phyloP scores from a whole-genome alignment of 2,113 vertebrate species.

The Herpetotheres cachinnans region DNA sequence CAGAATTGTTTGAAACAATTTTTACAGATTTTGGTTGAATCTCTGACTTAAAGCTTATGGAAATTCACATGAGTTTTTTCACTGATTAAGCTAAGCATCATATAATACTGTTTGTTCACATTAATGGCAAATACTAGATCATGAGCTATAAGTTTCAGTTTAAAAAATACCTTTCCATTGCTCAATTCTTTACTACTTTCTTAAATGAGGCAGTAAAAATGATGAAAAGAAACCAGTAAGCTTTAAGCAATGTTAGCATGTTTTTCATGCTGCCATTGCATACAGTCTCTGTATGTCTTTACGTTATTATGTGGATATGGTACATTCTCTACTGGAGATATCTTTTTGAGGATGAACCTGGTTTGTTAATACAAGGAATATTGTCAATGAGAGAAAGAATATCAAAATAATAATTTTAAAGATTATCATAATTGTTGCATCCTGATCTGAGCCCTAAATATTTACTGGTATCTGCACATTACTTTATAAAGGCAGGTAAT shows the following conservation, averaged over 20 bases:
- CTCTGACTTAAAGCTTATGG: not conserved
- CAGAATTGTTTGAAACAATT: not conserved
- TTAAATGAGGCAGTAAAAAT: not conserved
- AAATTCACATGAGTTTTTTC: not conserved
- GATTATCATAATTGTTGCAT: not conserved
- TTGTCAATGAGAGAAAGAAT: not conserved
- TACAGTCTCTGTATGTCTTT: not conserved
- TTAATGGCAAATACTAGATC: not conserved
- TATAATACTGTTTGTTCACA: not conserved
- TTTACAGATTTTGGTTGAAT: not conserved
- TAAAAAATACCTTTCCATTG: not conserved
- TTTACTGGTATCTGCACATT: not conserved
- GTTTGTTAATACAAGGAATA: not conserved
- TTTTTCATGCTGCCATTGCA: not conserved
- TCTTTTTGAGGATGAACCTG: not conserved
- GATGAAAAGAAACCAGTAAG: not conserved
- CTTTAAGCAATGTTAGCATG: not conserved
- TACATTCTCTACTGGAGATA: not conserved
- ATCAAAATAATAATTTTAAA: not conserved
- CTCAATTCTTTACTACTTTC: not conserved
- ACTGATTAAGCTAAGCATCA: not conserved
- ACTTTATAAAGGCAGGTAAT: not conserved
- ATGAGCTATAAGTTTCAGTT: not conserved
- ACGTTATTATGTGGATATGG: not conserved
- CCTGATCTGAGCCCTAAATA: not conserved